phyloP scores from a whole-genome alignment of 2,797 vertebrate species.

The Liasis olivaceus region DNA sequence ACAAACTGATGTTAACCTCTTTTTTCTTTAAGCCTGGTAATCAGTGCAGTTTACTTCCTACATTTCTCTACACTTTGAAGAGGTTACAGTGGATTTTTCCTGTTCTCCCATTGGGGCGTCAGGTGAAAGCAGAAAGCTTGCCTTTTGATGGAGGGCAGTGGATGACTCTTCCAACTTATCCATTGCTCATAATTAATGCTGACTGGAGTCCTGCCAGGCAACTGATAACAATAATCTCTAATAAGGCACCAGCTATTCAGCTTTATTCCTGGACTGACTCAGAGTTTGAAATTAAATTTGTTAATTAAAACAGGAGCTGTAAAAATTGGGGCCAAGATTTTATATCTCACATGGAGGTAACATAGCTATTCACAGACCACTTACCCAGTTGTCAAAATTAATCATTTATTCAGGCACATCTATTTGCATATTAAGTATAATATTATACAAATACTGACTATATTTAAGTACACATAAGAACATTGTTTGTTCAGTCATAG shows the following conservation, averaged over 20 bases:
- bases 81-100: conserved; percentile 62
- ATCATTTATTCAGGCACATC: conserved; percentile 39
- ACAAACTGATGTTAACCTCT: conserved; percentile 77
- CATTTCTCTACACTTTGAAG: conserved; percentile 65
- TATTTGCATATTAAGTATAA: not conserved
- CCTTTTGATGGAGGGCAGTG: conserved; percentile 75
- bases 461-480: not conserved
- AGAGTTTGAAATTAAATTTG: conserved; percentile 64
- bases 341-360: conserved; percentile 43
- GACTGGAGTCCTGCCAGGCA: conserved; percentile 71
- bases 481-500: not conserved
- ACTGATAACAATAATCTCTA: conserved; percentile 78
- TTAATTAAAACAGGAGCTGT: conserved; percentile 68
- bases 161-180: conserved; percentile 74
- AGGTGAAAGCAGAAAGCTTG: conserved; percentile 70
- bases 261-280: conserved; percentile 56
- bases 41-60: conserved; percentile 69
- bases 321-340: conserved; percentile 51
- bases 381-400: not conserved
- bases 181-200: conserved; percentile 74
- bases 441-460: not conserved
- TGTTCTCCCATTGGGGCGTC: conserved; percentile 48
- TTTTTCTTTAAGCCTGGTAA: conserved; percentile 68
- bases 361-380: not conserved
- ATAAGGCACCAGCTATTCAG: conserved; percentile 53